phyloP scores from a whole-genome alignment of 2,113 vertebrate genomes.

The Heptranchias perlo region DNA sequence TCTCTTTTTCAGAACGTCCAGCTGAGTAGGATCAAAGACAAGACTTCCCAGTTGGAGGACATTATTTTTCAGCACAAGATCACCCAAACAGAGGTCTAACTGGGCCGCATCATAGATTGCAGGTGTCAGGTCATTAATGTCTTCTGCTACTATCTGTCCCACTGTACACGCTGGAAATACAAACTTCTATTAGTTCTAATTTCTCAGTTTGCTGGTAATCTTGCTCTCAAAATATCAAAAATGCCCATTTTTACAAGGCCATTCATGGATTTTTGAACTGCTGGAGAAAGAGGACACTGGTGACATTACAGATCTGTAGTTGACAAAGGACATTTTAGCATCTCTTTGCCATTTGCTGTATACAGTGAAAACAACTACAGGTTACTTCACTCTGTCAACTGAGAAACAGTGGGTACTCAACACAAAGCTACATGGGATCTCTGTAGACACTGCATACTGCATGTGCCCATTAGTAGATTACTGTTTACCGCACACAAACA shows the following conservation, averaged over 20 bases:
- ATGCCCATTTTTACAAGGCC: background rate
- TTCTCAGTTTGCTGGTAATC: background rate
- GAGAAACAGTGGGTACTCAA: background rate
- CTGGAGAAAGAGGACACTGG: background rate
- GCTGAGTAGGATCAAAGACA: rapidly evolving
- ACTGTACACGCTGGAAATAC: constrained; percentile 43
- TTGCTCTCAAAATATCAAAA: background rate
- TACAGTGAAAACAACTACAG: background rate
- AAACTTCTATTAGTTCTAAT: background rate
- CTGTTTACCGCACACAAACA: background rate
- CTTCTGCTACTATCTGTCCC: constrained; percentile 40
- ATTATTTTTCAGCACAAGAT: constrained; percentile 39
- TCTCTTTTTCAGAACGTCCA: constrained; percentile 45
- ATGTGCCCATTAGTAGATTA: background rate
- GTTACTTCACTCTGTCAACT: background rate
- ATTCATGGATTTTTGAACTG: background rate
- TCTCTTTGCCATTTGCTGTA: background rate
- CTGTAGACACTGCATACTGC: too few relatives aligned
- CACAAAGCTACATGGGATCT: background rate
- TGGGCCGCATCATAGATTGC: background rate
- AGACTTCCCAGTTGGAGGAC: constrained; percentile 45
- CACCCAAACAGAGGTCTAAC: constrained; percentile 50
- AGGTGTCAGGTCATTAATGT: rapidly evolving
- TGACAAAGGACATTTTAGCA: background rate
- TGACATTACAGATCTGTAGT: background rate